Percentiles rank a stretch among this genome's conserved stretches.
Conservation (phyloP, 2,888 invertebrate species). For the Helicoverpa assulta region DNA sequence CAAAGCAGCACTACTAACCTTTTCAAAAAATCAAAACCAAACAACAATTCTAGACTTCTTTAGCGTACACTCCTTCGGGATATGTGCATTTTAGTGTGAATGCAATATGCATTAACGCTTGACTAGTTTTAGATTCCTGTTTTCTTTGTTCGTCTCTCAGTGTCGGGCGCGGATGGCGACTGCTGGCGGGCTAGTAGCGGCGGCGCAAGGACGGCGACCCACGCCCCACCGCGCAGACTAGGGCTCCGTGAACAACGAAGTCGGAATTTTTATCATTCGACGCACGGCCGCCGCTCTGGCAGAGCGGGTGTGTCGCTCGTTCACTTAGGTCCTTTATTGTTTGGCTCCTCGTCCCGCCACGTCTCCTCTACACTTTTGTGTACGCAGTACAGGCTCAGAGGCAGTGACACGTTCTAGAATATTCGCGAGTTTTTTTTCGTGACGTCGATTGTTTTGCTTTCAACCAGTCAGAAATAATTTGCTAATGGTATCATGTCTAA, state of each 20-base stretch:
- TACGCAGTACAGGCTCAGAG: constrained; percentile 27
- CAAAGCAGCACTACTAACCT: constrained; percentile 80
- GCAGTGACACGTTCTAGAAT: constrained; percentile 53
- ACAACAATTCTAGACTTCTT: constrained; percentile 68
- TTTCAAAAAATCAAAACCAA: constrained; percentile 59
- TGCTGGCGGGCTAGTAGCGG: constrained; percentile 67
- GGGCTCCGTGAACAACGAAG: constrained; percentile 65
- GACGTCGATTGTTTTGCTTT: constrained; percentile 65
- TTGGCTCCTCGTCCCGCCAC: constrained; percentile 35
- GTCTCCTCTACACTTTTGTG: constrained; percentile 45
- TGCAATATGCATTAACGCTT: constrained; percentile 65
- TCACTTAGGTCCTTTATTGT: constrained; percentile 35
- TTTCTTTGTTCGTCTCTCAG: constrained; percentile 65
- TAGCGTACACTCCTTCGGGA: constrained; percentile 64
- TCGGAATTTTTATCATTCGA: constrained; percentile 69
- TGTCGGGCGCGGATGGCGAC: constrained; percentile 75
- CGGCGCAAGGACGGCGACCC: constrained; percentile 71
- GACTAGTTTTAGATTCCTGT: constrained; percentile 63
- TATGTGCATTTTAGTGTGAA: constrained; percentile 70
- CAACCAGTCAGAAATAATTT: constrained; percentile 50
- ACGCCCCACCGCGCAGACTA: constrained; percentile 74
- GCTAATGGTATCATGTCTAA: constrained; percentile 23
- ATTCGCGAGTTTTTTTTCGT: constrained; percentile 55
- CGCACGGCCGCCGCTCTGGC: constrained; percentile 62
- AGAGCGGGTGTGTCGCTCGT: constrained; percentile 39